Evolutionary conservation across 30 jellyfish, hydroid and myxozoan genomes (phyloP).

Genomic region (Rhopilema esculentum): DNA sequence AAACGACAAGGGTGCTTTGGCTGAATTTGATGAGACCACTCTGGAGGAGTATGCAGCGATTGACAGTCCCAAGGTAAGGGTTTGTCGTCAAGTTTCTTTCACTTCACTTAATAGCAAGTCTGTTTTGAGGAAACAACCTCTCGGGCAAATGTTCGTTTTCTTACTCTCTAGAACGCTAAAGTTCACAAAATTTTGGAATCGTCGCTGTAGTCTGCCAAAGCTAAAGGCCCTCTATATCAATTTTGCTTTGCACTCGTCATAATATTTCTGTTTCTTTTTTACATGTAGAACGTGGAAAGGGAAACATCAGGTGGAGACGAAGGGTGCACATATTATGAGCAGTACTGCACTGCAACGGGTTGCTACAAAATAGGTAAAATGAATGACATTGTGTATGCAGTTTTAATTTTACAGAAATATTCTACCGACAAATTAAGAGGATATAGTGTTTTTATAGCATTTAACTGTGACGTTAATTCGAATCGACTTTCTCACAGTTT

Average conservation of each 20-base stretch:
- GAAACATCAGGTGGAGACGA: constrained; percentile 52
- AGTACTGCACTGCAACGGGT: constrained; percentile 86
- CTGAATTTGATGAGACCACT: constrained; percentile 36
- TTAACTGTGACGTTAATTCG: too few species aligned
- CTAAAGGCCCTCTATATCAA: too few species aligned
- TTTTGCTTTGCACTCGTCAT: not conserved
- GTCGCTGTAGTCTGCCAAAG: too few species aligned
- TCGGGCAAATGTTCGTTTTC: not conserved
- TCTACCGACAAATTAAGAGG: too few species aligned
- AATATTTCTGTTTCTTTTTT: not conserved
- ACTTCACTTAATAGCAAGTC: not conserved
- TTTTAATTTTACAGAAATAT: too few species aligned
- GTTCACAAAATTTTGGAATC: too few species aligned
- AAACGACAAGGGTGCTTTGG: constrained; percentile 34
- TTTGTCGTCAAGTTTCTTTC: not conserved
- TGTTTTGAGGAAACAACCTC: not conserved
- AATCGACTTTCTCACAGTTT: too few species aligned
- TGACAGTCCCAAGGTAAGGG: constrained; percentile 38
- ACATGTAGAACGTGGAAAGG: constrained; percentile 56
- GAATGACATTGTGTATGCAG: not conserved
- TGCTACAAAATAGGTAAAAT: constrained; percentile 80
- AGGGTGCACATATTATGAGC: constrained; percentile 82
- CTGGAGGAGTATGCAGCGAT: constrained; percentile 42
- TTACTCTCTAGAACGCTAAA: too few species aligned
- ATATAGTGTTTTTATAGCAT: too few species aligned